Base-by-base conservation (phyloP, 2,113 vertebrate species). In the Hyaena hyaena region DNA sequence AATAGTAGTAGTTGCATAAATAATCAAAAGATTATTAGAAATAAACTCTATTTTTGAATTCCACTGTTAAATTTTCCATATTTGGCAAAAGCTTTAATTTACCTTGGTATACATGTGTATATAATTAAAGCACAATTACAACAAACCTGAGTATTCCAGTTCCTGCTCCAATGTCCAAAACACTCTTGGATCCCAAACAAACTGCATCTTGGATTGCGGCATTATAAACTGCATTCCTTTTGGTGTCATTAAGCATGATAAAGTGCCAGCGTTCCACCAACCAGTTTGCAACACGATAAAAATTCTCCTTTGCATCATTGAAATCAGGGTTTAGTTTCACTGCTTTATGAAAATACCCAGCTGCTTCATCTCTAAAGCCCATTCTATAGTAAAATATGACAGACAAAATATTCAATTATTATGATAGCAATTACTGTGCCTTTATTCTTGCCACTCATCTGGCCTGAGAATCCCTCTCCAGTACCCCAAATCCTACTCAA, bases 241-340 rank as follows among this genome's bases (percentile, higher is more conserved):
- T 99, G n/a, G 95, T 98, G 97, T 99, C 99, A 1, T 99, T 99
- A 86, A 99, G 99, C 99, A 99, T 99, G 45, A 99, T 98, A 98
- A 99, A 99, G 97, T 99, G 99, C 99, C 99, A 99, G 83, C 99
- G 99, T 93, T 99, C 99, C 95, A 99, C 99, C 96, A 99, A 98
- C 99, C 99, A 99, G 98, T 99, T 99, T 5, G 99, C 99, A 95
- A 99, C 99, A 0, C 99, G 99, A 97, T 99, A 99, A 97, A 99
- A 99, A 97, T 99, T 99, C 98, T 99, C 99, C 97, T 98, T 99
- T 55, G 99, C 99, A 53, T 99, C 99, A 5, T 97, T 99, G 68
- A 99, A 99, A 92, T 99, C 99, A 3, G 99, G 99, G 88, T 99
- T 99, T 79, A 99, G 98, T 97, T 99, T 99, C 94, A 99, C 98